These are phyloP conservation scores for Dolichallabes microphthalmus DNA, from an alignment of 2,113 vertebrate genomes.

Conservation along the genomic window DNA sequence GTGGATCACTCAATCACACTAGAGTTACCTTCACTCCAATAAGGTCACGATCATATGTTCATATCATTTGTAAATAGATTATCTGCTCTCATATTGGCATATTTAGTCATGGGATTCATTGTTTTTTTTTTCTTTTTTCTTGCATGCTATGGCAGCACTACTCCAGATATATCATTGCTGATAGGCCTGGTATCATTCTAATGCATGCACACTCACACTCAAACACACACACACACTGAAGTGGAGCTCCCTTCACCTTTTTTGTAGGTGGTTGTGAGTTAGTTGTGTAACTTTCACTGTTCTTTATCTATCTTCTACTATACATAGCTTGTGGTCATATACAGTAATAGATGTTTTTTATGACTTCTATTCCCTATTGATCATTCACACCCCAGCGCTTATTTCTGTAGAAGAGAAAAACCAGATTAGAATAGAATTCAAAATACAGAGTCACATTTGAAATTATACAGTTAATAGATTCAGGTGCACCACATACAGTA, in stretches of 20 bases:
- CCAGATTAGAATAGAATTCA: background rate
- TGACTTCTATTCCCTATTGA: conserved; percentile 11
- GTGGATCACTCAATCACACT: conserved; percentile 52
- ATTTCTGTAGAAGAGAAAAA: background rate
- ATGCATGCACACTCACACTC: conserved; percentile 8
- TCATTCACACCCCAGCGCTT: conserved; percentile 8
- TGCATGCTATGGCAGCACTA: conserved; percentile 33
- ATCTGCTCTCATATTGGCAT: background rate
- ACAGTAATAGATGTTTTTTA: conserved; percentile 5
- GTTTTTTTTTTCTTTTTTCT: conserved; percentile 63
- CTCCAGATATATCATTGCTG: background rate
- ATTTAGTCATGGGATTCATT: conserved; percentile 57
- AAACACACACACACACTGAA: background rate
- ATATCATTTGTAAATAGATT: conserved; percentile 51
- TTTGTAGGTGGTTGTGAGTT: background rate
- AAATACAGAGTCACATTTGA: conserved; percentile 11
- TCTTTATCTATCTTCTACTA: background rate
- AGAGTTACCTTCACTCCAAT: conserved; percentile 57
- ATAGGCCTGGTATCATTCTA: background rate
- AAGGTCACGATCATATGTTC: conserved; percentile 54
- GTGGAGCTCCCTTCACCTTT: background rate
- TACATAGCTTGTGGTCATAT: conserved; percentile 23
- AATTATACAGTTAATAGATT: background rate
- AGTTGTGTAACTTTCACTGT: background rate
- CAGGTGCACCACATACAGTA: background rate